Conservation (phyloP, 1,140 invertebrate species). For the Papilio polyxenes region DNA sequence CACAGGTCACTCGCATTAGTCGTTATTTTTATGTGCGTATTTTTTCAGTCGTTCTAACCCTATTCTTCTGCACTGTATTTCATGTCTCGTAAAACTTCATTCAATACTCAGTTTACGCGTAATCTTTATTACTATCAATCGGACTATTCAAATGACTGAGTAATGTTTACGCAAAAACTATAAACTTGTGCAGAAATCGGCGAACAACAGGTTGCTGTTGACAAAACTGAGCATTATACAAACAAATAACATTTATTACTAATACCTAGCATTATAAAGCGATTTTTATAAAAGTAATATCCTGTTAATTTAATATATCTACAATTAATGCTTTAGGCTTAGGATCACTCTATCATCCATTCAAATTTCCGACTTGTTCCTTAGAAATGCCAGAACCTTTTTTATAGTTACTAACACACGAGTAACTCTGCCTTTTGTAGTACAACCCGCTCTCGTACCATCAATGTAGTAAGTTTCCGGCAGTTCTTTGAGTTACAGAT, state of each 20-base stretch:
- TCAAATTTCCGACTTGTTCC: too few relatives aligned
- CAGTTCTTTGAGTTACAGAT: too few relatives aligned
- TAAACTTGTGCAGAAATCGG: not conserved
- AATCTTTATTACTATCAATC: not conserved
- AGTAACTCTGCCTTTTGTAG: too few relatives aligned
- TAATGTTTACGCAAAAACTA: slow-evolving; percentile 11
- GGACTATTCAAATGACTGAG: not conserved
- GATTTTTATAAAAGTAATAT: not conserved
- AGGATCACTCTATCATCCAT: too few relatives aligned
- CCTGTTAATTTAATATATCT: too few relatives aligned
- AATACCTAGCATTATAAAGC: not conserved
- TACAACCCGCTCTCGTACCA: too few relatives aligned
- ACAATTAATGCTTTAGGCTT: too few relatives aligned
- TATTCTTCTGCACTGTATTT: not conserved
- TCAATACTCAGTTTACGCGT: not conserved
- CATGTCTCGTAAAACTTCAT: slow-evolving; percentile 3
- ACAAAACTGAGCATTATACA: not conserved
- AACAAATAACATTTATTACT: not conserved
- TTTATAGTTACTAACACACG: too few relatives aligned
- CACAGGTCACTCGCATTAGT: too few relatives aligned
- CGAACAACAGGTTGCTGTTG: slow-evolving; percentile 20
- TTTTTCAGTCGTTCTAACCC: not conserved
- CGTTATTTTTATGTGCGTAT: too few relatives aligned
- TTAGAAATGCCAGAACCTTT: too few relatives aligned
- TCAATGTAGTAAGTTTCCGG: too few relatives aligned